Evolutionary conservation across 92 coral and sea anemone species (phyloP).

Genomic region (Palythoa grandis): DNA sequence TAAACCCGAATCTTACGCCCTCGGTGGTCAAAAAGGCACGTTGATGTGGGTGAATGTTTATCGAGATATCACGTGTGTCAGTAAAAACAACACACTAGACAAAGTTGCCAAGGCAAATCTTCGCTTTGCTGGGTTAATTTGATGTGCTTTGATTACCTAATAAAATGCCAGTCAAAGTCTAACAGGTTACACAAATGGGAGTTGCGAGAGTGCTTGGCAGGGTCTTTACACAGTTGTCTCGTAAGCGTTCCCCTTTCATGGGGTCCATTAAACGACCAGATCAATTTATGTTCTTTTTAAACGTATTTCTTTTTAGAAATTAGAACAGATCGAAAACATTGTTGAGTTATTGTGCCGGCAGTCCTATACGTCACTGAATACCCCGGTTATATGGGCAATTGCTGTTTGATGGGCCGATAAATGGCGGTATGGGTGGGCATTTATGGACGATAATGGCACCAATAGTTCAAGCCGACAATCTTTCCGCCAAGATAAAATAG

Average conservation of each 20-base stretch:
- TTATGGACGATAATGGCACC: constrained; percentile 21
- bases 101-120: constrained; percentile 46
- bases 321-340: constrained; percentile 29
- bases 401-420: constrained; percentile 44
- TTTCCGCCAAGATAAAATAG: constrained; percentile 23
- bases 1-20: not conserved
- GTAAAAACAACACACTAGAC: constrained; percentile 22
- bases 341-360: constrained; percentile 41
- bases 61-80: constrained; percentile 39
- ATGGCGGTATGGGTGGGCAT: constrained; percentile 43
- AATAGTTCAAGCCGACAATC: constrained; percentile 20
- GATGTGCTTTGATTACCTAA: constrained; percentile 37
- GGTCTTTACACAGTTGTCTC: not conserved
- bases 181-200: constrained; percentile 24
- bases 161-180: constrained; percentile 24
- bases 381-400: constrained; percentile 43
- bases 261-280: not conserved
- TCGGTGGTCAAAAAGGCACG: constrained; percentile 4
- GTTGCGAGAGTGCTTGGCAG: not conserved
- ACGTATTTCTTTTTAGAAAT: not conserved
- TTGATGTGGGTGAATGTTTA: constrained; percentile 1
- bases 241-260: not conserved
- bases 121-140: constrained; percentile 35
- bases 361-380: constrained; percentile 35
- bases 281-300: not conserved